Conservation (phyloP, 2,888 invertebrate species). For the Harpalus rufipes region DNA sequence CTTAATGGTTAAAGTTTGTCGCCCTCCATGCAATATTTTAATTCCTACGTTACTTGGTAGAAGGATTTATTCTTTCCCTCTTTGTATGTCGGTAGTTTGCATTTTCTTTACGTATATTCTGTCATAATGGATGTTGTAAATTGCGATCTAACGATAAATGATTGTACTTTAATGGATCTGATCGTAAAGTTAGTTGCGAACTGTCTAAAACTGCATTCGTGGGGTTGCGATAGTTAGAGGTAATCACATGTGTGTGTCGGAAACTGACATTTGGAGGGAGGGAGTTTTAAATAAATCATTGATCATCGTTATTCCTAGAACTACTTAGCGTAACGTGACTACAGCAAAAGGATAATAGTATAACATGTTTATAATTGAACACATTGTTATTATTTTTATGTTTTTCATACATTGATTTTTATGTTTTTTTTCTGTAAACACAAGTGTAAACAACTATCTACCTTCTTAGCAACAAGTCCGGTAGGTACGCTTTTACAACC, state of each 20-base stretch:
- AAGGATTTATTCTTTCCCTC: constrained; percentile 18
- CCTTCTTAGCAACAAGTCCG: too few relatives aligned
- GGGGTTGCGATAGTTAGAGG: constrained; percentile 11
- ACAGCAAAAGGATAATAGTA: neutral
- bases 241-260: constrained; percentile 43
- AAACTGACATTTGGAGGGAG: constrained; percentile 24
- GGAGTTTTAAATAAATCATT: constrained; percentile 25
- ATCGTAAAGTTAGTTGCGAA: constrained; percentile 40
- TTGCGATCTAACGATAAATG: constrained; percentile 44
- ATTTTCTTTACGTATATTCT: constrained; percentile 21
- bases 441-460: too few relatives aligned
- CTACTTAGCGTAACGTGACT: neutral
- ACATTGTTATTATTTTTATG: neutral
- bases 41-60: neutral
- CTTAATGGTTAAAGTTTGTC: constrained; percentile 9
- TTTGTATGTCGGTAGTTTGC: constrained; percentile 21
- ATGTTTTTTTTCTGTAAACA: too few relatives aligned
- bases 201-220: constrained; percentile 27
- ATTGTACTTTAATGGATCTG: constrained; percentile 47
- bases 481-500: too few relatives aligned
- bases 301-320: constrained; percentile 1
- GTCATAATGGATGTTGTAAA: constrained; percentile 41
- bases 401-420: too few relatives aligned
- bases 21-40: constrained; percentile 9
- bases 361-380: neutral